phyloP scores from a whole-genome alignment of 1,140 invertebrate species.

The Panonychus citri region DNA sequence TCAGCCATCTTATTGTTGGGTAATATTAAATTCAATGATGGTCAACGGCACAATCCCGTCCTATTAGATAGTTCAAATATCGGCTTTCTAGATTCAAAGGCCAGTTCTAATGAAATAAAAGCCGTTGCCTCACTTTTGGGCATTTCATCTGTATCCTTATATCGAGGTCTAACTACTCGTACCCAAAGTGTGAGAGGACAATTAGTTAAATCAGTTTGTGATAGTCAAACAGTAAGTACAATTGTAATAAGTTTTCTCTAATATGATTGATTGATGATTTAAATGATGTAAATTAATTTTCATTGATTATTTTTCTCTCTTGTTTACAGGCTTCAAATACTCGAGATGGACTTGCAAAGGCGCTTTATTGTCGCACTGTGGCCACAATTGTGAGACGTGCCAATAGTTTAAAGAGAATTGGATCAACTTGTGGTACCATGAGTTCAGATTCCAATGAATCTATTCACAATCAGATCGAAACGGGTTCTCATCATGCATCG shows the following conservation, averaged over 20 bases:
- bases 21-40: slow-evolving; percentile 67
- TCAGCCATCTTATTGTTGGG: slow-evolving; percentile 70
- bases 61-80: background rate
- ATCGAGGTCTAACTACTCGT: slow-evolving; percentile 53
- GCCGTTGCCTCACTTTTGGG: slow-evolving; percentile 60
- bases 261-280: background rate
- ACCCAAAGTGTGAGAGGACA: slow-evolving; percentile 63
- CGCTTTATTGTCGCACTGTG: slow-evolving; percentile 78
- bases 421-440: slow-evolving; percentile 56
- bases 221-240: slow-evolving; percentile 42
- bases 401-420: slow-evolving; percentile 65
- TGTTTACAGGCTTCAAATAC: slow-evolving; percentile 61
- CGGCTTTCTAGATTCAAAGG: background rate
- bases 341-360: slow-evolving; percentile 67
- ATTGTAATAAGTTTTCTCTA: background rate
- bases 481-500: slow-evolving; percentile 60
- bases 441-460: slow-evolving; percentile 76
- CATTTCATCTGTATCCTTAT: slow-evolving; percentile 45
- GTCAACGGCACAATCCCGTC: slow-evolving; percentile 6
- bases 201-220: slow-evolving; percentile 53
- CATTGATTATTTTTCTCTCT: slow-evolving; percentile 7
- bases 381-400: slow-evolving; percentile 73
- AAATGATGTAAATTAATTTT: background rate
- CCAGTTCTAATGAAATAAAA: slow-evolving; percentile 36
- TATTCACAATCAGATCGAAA: slow-evolving; percentile 47